Evolutionary conservation across 2,888 invertebrate genomes (phyloP).

Genomic region (Spilarctia lutea): DNA sequence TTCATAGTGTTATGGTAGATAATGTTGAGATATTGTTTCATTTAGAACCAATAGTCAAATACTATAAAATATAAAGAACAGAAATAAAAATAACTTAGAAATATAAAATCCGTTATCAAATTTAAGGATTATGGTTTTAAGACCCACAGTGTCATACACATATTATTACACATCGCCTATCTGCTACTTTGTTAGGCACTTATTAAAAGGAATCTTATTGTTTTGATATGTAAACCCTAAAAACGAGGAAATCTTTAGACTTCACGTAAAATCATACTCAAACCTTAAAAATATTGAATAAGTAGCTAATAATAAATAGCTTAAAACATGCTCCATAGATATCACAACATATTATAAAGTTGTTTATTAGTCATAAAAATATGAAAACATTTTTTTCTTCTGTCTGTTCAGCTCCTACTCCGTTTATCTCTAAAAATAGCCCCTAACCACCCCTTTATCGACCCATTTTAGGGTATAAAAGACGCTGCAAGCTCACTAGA

Average conservation of each 20-base stretch:
- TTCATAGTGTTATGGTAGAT: neutral
- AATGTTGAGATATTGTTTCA: too few species aligned
- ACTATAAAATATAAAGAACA: neutral
- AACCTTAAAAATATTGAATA: neutral
- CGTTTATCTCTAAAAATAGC: neutral
- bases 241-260: neutral
- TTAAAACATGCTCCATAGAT: too few species aligned
- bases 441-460: neutral
- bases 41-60: too few species aligned
- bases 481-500: neutral
- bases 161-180: neutral
- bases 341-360: too few species aligned
- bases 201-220: neutral
- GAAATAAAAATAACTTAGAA: neutral
- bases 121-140: neutral
- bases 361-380: neutral
- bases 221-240: too few species aligned
- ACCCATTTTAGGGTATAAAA: conserved; percentile 5
- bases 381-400: neutral
- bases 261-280: neutral
- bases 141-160: neutral
- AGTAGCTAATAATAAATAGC: too few species aligned
- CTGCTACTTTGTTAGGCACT: neutral
- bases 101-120: neutral
- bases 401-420: neutral